Evolutionary conservation across 2,113 vertebrate genomes (phyloP), one percentile per base, ranked within the genome.

Genomic region (Oxyura jamaicensis): DNA sequence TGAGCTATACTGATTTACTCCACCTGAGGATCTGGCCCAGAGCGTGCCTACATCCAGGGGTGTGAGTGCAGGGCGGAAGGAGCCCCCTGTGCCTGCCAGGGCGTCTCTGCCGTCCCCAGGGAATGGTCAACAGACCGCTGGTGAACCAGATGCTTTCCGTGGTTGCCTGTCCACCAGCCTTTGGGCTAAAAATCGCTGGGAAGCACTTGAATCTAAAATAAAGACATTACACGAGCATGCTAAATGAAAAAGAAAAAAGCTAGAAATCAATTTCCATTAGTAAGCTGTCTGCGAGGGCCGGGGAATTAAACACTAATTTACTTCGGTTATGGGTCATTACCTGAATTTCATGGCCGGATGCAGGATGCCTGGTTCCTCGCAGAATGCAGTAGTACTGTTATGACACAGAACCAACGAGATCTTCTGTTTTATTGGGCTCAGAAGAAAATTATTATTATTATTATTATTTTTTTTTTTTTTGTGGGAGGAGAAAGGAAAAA

Each of bases 271-370:
- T 96, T 96, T 93, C 94, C 93, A 95, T 95, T 74, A 74, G 91
- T 67, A 78, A 88, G 77, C 93, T 88, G 80, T 66, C 85, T 90
- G 91, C 85, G 59, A 67, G 79, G 69, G 75, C 79, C 33, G 88
- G 72, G 78, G 79, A 94, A 93, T 62, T 93, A 95, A 97, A 80
- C 93, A 52, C 88, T 86, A 80, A 97, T 96, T 97, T 80, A 86
- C 95, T 92, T 91, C 75, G 52, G 75, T 90, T 94, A 79, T 77
- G 86, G 95, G 83, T 97, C 91, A 96, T 96, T 97, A 96, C 92
- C 95, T 93, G 93, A 42, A 86, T 95, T 91, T 95, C 93, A 88
- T 4, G 67, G 82, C 82, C 82, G 35, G 62, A 75, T 69, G 58
- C 76, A 82, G 92, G 39, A 28, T 76, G 76, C 68, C 91, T 94